phyloP scores from a whole-genome alignment of 2,888 invertebrate genomes.

The Epinotia brunnichana region DNA sequence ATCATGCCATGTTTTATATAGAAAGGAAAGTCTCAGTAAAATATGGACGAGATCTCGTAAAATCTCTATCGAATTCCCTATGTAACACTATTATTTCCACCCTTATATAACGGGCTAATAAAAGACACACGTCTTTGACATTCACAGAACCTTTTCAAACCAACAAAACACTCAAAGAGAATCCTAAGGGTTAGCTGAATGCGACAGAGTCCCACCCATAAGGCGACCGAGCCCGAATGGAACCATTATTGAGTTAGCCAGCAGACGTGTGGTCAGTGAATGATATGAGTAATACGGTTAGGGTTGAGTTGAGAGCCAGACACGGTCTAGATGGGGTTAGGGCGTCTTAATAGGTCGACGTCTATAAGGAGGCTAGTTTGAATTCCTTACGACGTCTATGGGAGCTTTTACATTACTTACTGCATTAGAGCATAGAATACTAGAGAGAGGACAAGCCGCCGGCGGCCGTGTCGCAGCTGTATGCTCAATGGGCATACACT shows the following conservation, averaged over 20 bases:
- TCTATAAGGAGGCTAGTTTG: not conserved
- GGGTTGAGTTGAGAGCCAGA: not conserved
- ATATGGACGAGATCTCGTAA: no score
- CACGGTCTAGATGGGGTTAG: not conserved
- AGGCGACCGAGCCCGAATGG: not conserved
- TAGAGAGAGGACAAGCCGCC: no score
- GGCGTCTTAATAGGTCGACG: not conserved
- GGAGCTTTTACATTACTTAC: not conserved
- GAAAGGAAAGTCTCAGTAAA: no score
- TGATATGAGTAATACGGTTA: not conserved
- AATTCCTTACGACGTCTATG: no score
- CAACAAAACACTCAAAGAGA: not conserved
- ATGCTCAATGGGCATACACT: no score
- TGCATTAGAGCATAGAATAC: no score
- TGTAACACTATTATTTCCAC: no score
- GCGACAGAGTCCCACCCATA: not conserved
- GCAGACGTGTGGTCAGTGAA: conserved; percentile 2
- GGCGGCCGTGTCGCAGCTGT: no score
- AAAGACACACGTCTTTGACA: not conserved
- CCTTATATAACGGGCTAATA: not conserved
- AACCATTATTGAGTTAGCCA: conserved; percentile 2
- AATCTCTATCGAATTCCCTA: no score
- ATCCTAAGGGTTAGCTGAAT: not conserved
- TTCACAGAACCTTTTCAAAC: not conserved
- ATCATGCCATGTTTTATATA: no score